A percentile compares a stretch with the other conserved stretches of the same genome.
phyloP scores from a whole-genome alignment of 2,113 vertebrate species.

The Phasianus colchicus region DNA sequence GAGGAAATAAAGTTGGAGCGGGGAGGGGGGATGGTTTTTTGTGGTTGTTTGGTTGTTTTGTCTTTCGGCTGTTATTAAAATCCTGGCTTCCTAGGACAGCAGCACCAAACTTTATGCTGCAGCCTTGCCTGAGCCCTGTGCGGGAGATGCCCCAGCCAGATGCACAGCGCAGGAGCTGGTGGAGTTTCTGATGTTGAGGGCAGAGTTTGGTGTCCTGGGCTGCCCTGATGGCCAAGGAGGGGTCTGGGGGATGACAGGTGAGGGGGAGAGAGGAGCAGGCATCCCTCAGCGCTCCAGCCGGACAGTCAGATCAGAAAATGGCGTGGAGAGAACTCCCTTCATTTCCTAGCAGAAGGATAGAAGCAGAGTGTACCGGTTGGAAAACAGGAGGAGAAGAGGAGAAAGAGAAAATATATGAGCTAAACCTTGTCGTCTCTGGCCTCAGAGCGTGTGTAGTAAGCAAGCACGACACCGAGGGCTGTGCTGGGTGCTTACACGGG shows the following conservation, averaged over 20 bases:
- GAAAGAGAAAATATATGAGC: neutral
- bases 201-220: conserved; percentile 30
- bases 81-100: neutral
- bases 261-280: conserved; percentile 47
- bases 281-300: conserved; percentile 39
- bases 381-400: neutral
- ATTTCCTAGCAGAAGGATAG: conserved; percentile 49
- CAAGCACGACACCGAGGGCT: conserved; percentile 31
- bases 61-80: neutral
- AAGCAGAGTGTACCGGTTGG: conserved; percentile 22
- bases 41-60: neutral
- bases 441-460: neutral
- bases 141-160: neutral
- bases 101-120: neutral
- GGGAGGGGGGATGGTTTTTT: neutral
- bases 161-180: neutral
- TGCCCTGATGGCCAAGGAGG: conserved; percentile 1
- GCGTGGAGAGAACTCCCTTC: conserved; percentile 44
- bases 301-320: conserved; percentile 59
- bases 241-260: conserved; percentile 60
- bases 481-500: conserved; percentile 14
- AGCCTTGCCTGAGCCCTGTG: neutral
- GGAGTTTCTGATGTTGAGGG: neutral
- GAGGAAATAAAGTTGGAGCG: neutral
- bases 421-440: conserved; percentile 16